Evolutionary conservation across 2,888 invertebrate genomes (phyloP), one percentile per base, ranked within the genome.

Genomic region (Aspidapion aeneum): DNA sequence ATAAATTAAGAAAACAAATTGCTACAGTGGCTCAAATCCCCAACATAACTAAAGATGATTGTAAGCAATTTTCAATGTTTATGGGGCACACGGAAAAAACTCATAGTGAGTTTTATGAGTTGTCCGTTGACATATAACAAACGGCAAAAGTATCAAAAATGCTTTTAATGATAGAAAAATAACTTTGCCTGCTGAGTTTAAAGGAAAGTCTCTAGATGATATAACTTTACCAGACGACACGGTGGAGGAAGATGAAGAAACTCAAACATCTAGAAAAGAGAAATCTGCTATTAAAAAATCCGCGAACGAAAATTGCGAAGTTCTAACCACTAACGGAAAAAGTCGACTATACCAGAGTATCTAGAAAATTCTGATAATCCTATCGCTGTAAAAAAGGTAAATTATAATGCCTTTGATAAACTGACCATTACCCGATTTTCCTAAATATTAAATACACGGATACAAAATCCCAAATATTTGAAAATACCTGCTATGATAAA

Each of bases 11-110:
- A 55, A 73, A 72, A 57, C 72, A 72, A 16, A 71, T 73, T 48
- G 72, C 72, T 12, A 72, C 72, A 1, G 68, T 70, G 3, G 70
- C 64, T 62, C 71, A 73, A 66, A 62, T 72, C n/a, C 60, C 72
- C 2, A 72, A 62, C 66, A 58, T 73, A 50, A 54, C 64, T 19
- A 57, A 70, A 66, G 55, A 59, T 17, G 63, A 73, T 60, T 35
- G 61, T 5, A 70, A 66, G 54, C 69, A 69, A 35, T 69, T 69
- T 64, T 56, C 66, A 1, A 60, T 66, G 54, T 67, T 70, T 55
- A 67, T 71, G 71, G 69, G 69, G 0, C 70, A 69, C 49, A 71
- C 68, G 7, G 59, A 63, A 60, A 71, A 70, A 60, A 70, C 68
- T 1, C 70, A 70, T 20, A 58, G 58, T 5, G 65, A 68, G 55